These are phyloP conservation scores for Hirundo rustica DNA, from an alignment of 2,797 vertebrate species.

Conservation along the genomic window DNA sequence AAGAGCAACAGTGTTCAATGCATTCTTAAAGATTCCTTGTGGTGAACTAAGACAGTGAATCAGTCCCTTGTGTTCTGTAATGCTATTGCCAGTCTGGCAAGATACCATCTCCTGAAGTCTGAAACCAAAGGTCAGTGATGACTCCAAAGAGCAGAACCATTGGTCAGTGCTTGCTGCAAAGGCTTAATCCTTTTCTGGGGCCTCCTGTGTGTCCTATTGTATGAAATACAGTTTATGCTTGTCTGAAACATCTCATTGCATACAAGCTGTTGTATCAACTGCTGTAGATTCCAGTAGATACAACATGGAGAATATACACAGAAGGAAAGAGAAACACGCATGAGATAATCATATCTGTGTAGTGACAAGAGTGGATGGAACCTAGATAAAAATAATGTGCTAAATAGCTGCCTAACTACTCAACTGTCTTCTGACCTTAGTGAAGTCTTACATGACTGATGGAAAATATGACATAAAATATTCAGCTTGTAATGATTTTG, in stretches of 20 bases:
- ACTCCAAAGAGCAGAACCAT: background rate
- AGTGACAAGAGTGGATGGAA: background rate
- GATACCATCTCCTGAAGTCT: background rate
- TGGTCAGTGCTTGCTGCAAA: background rate
- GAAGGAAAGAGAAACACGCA: background rate
- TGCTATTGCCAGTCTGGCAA: background rate
- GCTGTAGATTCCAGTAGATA: background rate
- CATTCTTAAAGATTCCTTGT: background rate
- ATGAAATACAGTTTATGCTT: background rate
- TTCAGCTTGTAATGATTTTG: background rate
- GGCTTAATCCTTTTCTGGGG: background rate
- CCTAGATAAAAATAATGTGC: background rate
- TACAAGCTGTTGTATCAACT: background rate
- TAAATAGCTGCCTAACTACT: background rate
- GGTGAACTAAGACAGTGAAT: background rate
- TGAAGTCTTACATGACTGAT: background rate
- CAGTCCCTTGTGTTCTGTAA: background rate
- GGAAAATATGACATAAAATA: background rate
- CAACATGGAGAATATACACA: background rate
- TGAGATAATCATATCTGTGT: rapidly evolving
- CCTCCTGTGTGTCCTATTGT: background rate
- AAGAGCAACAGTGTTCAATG: background rate
- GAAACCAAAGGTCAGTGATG: background rate
- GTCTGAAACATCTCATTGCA: background rate
- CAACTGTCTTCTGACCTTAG: background rate